Base-by-base conservation (phyloP, 2,888 invertebrate genomes). In the Drosophila neonasuta region DNA sequence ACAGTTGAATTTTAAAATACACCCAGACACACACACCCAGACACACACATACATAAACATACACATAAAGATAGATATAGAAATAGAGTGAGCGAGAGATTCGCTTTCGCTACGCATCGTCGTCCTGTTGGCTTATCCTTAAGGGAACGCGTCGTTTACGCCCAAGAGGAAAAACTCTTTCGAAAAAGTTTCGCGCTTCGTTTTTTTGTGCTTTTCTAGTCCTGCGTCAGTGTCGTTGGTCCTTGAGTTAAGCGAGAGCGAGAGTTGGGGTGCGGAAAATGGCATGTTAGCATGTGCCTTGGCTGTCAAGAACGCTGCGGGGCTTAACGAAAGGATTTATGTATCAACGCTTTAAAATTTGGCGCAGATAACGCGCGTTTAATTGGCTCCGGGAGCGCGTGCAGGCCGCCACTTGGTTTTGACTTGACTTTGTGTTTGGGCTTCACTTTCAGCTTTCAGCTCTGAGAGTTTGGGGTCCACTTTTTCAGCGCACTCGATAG, bases 321-420 rank as follows among this genome's bases (percentile, higher is more conserved):
- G 80, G 78, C 79, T 85, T 83, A 86, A 81, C 83, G 74, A 71
- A 80, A 88, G 88, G 88, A 89, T 89, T 89, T 89, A 89, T 89
- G 88, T 88, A 88, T 88, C 88, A 89, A 89, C 89, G 89, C 89
- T 89, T 89, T 88, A 88, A 88, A 89, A 84, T 88, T 88, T 86
- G 80, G 78, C 65, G 68, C 81, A 89, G 89, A 89, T 89, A 88
- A 89, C 88, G 89, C 80, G 81, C 86, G 80, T 89, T 89, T 89
- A 88, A 89, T 89, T 89, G 86, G 87, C 79, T 72, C 58, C 41
- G 70, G 63, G 80, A 68, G 74, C 76, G 79, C 73, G 81, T 81
- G 68, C 70, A 57, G 55, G 36, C 56, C 68, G 55, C 68, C 56
- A 77, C 66, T 81, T 70, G 64, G 54, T 66, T 70, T n/a, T 45